phyloP scores from a whole-genome alignment of 2,888 invertebrate species.

The Harpalus rubripes region DNA sequence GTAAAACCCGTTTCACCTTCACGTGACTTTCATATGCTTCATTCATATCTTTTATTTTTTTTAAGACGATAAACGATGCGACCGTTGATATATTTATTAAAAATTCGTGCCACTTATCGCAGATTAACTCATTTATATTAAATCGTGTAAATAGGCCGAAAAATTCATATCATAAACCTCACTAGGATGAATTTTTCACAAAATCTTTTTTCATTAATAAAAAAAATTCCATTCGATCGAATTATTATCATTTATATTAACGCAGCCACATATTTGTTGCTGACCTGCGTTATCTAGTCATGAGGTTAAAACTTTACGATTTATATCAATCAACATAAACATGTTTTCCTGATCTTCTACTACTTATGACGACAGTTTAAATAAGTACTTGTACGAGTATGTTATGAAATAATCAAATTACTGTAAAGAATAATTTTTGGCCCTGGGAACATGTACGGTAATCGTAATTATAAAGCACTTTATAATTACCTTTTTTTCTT shows the following conservation, averaged over 20 bases:
- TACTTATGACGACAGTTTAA: slow-evolving; percentile 30
- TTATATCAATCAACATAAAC: slow-evolving; percentile 56
- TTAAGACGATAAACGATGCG: slow-evolving; percentile 43
- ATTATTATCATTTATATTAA: too few relatives aligned
- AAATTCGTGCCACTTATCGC: slow-evolving; percentile 8
- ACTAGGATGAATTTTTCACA: too few relatives aligned
- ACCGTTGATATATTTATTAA: slow-evolving; percentile 22
- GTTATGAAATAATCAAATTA: slow-evolving; percentile 28
- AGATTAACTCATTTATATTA: slow-evolving; percentile 11
- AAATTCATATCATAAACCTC: too few relatives aligned
- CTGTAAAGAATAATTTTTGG: background rate
- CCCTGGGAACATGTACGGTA: background rate
- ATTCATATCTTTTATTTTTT: slow-evolving; percentile 47
- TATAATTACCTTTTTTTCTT: slow-evolving; percentile 27
- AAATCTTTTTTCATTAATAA: too few relatives aligned
- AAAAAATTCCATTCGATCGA: too few relatives aligned
- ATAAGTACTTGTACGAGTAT: background rate
- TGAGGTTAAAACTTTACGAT: slow-evolving; percentile 53
- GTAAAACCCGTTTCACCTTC: slow-evolving; percentile 58
- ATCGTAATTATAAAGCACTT: too few relatives aligned
- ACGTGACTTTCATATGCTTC: slow-evolving; percentile 53
- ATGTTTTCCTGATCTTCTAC: slow-evolving; percentile 50
- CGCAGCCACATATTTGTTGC: background rate
- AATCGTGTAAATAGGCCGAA: too few relatives aligned
- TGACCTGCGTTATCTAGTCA: slow-evolving; percentile 54